Conservation (phyloP, 2,113 vertebrate species). For the Gnathonemus echidnorhynchus region DNA sequence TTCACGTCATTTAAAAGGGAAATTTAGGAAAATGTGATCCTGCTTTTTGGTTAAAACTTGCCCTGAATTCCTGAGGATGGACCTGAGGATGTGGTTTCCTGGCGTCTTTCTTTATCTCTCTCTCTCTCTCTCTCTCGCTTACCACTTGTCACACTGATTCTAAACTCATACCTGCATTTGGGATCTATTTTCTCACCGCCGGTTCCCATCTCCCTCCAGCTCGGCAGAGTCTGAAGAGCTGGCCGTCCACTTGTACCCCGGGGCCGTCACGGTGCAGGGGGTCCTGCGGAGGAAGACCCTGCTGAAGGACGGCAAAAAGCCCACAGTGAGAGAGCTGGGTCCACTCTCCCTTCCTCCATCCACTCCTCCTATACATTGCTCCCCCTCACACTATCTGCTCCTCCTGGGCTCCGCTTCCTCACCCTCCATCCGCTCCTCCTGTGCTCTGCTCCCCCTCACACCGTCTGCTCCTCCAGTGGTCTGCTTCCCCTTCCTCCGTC, state of each 20-base stretch:
- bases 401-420: too few species aligned
- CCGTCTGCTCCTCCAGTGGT: neutral
- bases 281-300: conserved; percentile 91
- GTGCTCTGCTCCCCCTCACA: neutral
- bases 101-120: neutral
- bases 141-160: neutral
- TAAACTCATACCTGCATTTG: neutral
- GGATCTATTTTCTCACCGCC: neutral
- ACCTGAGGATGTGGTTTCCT: neutral
- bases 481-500: too few species aligned
- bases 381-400: neutral
- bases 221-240: conserved; percentile 93
- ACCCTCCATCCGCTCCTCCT: neutral
- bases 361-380: neutral
- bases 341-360: neutral
- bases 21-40: neutral
- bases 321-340: conserved; percentile 71
- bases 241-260: conserved; percentile 91
- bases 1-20: neutral
- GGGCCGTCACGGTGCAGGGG: conserved; percentile 90
- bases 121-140: neutral
- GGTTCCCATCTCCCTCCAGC: conserved; percentile 54
- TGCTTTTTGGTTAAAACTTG: neutral
- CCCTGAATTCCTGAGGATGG: neutral
- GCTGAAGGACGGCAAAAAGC: conserved; percentile 97